Base-by-base conservation (phyloP, 2,888 invertebrate species). In the Cheiracanthium punctorium region DNA sequence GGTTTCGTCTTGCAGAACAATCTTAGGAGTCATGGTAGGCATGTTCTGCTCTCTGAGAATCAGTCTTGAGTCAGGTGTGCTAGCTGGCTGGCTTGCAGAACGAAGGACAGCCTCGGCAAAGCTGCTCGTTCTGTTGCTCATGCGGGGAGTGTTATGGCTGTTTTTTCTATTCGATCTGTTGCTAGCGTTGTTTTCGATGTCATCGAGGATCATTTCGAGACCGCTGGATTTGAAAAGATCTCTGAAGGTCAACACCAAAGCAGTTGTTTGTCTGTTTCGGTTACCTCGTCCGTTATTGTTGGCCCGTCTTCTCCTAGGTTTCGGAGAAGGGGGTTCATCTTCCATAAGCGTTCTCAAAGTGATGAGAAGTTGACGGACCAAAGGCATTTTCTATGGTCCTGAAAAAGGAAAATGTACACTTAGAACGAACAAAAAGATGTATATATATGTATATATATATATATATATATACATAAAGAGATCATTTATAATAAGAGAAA, bases 231-330 rank as follows among this genome's bases (percentile, higher is more conserved):
- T 1, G 52, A 84, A 84, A 8, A 84, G 73, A 20, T 84, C 84
- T 43, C 74, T 43, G 74, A 84, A 84, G 7, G 84, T 79, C 1
- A 84, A 20, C 1, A 84, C 84, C 4, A 84, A 12, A 4, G 73
- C 79, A 8, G 52, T 73, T 14, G 84, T 73, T 74, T 69, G 79
- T 0, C 24, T 41, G n/a, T 32, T 67, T 24, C 29, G 64, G 48
- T 28, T 20, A 24, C 20, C 43, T 14, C 24, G 14, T 0, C 52
- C 29, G 1, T n/a, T 12, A 14, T 30, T 20, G n/a, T 17, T 32
- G 20, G 30, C 20, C 29, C 43, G 20, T 32, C 24, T 20, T 24
- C 58, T 69, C 1, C 52, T 52, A 8, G 28, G 12, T 5, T 30
- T 72, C 0, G 17, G 52, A 8, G 67, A 33, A 1, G n/a, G 24